A percentile compares a stretch with the other conserved stretches of the same genome.
phyloP scores from a whole-genome alignment of 2,888 invertebrate genomes.

The Busseola fusca region DNA sequence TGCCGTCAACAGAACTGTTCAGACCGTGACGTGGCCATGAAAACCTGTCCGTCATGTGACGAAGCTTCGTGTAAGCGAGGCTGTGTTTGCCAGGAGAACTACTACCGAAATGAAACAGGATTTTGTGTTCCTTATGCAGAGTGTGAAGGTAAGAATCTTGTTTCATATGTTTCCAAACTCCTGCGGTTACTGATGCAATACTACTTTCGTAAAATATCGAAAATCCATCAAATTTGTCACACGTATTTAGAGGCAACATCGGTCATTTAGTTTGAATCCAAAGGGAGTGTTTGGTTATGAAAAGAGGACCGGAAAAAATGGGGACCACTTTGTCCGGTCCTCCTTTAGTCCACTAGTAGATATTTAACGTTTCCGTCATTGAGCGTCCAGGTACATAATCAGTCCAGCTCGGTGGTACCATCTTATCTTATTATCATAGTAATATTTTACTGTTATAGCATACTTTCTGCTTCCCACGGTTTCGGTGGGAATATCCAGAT shows the following conservation, averaged over 20 bases:
- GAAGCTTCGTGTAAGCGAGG: conserved; percentile 30
- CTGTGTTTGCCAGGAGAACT: conserved; percentile 53
- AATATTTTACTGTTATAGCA: too few relatives aligned
- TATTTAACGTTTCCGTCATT: too few relatives aligned
- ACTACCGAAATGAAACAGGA: conserved; percentile 46
- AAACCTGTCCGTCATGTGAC: conserved; percentile 19
- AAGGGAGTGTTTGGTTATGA: too few relatives aligned
- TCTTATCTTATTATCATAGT: too few relatives aligned
- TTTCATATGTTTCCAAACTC: background rate
- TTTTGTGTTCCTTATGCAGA: conserved; percentile 45
- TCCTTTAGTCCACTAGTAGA: too few relatives aligned
- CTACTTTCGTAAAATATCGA: background rate
- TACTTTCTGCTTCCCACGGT: too few relatives aligned
- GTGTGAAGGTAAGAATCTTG: conserved; percentile 43
- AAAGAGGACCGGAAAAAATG: too few relatives aligned
- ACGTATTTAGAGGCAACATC: background rate
- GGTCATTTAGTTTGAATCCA: background rate
- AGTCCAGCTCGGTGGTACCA: too few relatives aligned
- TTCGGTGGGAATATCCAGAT: too few relatives aligned
- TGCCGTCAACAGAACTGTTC: conserved; percentile 49
- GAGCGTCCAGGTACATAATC: too few relatives aligned
- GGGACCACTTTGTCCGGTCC: too few relatives aligned
- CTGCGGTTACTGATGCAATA: background rate
- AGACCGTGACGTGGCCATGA: conserved; percentile 17
- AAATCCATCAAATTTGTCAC: background rate